Conservation (phyloP, 2,113 vertebrate genomes). For the Lampris megalopsis region DNA sequence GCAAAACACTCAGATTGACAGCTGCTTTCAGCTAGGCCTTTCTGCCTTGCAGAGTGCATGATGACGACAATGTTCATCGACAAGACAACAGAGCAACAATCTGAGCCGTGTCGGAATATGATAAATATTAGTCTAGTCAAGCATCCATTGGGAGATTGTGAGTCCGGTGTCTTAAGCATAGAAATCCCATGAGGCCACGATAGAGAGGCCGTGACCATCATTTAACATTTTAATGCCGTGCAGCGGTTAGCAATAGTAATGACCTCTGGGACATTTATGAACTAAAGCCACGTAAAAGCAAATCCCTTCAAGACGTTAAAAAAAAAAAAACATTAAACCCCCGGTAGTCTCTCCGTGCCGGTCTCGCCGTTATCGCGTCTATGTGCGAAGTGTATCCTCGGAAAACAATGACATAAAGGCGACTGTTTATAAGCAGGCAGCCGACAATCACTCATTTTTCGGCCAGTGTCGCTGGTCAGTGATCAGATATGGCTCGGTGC, state of each 20-base stretch:
- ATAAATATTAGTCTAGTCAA: neutral
- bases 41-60: neutral
- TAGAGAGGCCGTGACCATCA: slow-evolving; percentile 53
- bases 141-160: slow-evolving; percentile 20
- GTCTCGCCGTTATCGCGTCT: slow-evolving; percentile 45
- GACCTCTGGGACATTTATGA: slow-evolving; percentile 47
- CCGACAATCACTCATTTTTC: slow-evolving; percentile 59
- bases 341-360: slow-evolving; percentile 38
- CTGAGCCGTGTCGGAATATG: neutral
- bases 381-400: slow-evolving; percentile 68
- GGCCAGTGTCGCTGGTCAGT: slow-evolving; percentile 65
- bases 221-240: slow-evolving; percentile 53
- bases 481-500: slow-evolving; percentile 71
- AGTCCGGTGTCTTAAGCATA: neutral
- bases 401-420: slow-evolving; percentile 60
- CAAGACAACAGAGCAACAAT: neutral
- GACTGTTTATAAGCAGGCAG: slow-evolving; percentile 70
- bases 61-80: neutral
- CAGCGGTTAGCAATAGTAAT: slow-evolving; percentile 57
- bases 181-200: slow-evolving; percentile 19
- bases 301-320: slow-evolving; percentile 45
- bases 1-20: neutral
- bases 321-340: slow-evolving; percentile 41
- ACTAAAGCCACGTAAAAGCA: slow-evolving; percentile 52
- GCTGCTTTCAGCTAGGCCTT: neutral